Evolutionary conservation across 2,888 invertebrate genomes (phyloP).

Genomic region (Dryadula phaetusa): DNA sequence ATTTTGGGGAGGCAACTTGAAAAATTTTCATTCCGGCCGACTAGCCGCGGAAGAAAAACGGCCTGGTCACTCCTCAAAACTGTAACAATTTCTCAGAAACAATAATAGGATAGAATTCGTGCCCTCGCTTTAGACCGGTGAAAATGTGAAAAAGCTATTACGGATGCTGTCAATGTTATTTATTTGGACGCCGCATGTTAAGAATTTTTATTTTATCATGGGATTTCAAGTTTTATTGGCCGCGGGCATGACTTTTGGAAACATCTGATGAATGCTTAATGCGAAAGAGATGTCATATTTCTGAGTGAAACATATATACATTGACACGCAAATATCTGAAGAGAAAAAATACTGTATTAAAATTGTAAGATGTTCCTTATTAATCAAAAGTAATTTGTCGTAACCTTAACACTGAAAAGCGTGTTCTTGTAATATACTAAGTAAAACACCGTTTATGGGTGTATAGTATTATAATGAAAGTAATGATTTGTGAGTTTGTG

Average conservation of each 20-base stretch:
- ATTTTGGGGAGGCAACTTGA: slow-evolving; percentile 77
- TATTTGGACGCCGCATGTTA: slow-evolving; percentile 76
- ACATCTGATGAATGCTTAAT: slow-evolving; percentile 25
- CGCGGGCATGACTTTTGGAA: slow-evolving; percentile 50
- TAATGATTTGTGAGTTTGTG: slow-evolving; percentile 79
- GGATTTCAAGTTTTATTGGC: slow-evolving; percentile 79
- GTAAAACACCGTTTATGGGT: slow-evolving; percentile 4
- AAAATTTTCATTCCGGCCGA: slow-evolving; percentile 82
- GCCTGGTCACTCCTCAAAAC: slow-evolving; percentile 83
- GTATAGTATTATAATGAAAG: slow-evolving; percentile 66
- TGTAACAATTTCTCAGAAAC: slow-evolving; percentile 84
- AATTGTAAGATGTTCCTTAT: not conserved
- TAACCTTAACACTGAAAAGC: not conserved
- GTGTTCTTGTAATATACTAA: not conserved
- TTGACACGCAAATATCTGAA: not conserved
- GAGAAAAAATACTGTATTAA: not conserved
- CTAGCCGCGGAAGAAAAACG: slow-evolving; percentile 77
- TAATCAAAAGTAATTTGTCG: not conserved
- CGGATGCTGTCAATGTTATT: slow-evolving; percentile 82
- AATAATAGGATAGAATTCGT: slow-evolving; percentile 79
- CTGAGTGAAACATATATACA: not conserved
- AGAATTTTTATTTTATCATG: slow-evolving; percentile 80
- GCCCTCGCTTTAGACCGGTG: slow-evolving; percentile 67
- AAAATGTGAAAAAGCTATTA: slow-evolving; percentile 76
- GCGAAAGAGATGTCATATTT: slow-evolving; percentile 1